phyloP scores from a whole-genome alignment of 2,888 invertebrate genomes.

The Imbricaverruca yamaguchii region DNA sequence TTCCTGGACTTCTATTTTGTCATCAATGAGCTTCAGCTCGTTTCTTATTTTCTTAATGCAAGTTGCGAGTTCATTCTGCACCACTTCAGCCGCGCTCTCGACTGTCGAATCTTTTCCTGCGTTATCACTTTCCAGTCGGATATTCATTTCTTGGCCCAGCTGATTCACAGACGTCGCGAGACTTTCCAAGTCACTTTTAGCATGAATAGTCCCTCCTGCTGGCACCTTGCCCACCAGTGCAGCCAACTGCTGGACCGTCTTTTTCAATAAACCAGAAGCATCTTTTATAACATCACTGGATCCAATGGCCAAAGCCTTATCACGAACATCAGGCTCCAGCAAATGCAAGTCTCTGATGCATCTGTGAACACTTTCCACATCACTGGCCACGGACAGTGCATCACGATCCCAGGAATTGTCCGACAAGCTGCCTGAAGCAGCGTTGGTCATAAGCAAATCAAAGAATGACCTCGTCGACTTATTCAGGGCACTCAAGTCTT shows the following conservation, averaged over 20 bases:
- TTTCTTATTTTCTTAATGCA: not conserved
- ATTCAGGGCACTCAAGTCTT: not conserved
- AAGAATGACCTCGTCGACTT: not conserved
- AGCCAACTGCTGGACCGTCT: not conserved
- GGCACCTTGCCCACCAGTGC: not conserved
- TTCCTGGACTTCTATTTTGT: not conserved
- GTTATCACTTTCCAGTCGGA: not conserved
- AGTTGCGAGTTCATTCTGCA: not conserved
- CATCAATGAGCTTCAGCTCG: not conserved
- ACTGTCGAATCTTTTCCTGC: not conserved
- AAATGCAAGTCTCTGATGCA: not conserved
- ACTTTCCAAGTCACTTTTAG: not conserved
- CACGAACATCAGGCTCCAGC: not conserved
- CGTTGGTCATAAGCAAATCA: not conserved
- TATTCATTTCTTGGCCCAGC: not conserved
- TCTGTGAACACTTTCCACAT: not conserved
- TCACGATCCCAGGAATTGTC: not conserved
- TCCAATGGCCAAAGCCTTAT: not conserved
- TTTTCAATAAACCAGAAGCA: not conserved
- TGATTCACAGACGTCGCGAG: not conserved
- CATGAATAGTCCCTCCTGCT: not conserved
- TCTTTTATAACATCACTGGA: not conserved
- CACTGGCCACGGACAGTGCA: not conserved
- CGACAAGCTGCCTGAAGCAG: not conserved
- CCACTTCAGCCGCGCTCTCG: not conserved